Evolutionary conservation across 2,113 vertebrate genomes (phyloP).

Genomic region (Morone saxatilis): DNA sequence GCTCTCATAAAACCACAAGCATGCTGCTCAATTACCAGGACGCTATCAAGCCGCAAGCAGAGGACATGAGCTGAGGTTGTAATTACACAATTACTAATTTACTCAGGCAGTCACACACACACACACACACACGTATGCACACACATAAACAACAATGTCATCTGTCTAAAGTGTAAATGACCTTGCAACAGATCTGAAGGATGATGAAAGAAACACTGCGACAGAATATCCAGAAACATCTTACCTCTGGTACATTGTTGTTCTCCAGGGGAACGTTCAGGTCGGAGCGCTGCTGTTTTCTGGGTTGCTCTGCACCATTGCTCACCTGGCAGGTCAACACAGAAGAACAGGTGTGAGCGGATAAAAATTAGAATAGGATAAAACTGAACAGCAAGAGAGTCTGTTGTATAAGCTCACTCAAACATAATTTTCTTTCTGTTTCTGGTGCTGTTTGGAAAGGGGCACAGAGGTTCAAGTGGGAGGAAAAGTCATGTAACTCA

Average conservation of each 20-base stretch:
- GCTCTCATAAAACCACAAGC: constrained; percentile 64
- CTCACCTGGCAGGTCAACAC: constrained; percentile 85
- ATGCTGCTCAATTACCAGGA: constrained; percentile 55
- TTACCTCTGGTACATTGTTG: constrained; percentile 94
- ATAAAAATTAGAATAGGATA: not conserved
- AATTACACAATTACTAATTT: constrained; percentile 71
- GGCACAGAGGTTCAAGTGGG: not conserved
- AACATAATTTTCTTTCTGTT: not conserved
- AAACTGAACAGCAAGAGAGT: not conserved
- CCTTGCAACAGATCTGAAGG: constrained; percentile 25
- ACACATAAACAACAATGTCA: constrained; percentile 20
- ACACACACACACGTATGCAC: not conserved
- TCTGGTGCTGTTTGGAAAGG: not conserved
- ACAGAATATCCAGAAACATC: constrained; percentile 28
- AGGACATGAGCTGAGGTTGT: constrained; percentile 65
- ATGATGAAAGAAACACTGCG: not conserved
- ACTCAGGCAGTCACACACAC: constrained; percentile 28
- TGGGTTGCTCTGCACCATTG: constrained; percentile 91
- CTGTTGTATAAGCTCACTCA: not conserved
- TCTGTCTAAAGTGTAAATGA: not conserved
- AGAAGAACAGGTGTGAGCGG: constrained; percentile 40
- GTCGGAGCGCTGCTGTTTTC: constrained; percentile 97
- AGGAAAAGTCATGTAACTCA: constrained; percentile 2
- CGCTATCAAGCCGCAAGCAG: constrained; percentile 31
- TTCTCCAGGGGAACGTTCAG: constrained; percentile 95